Evolutionary conservation across 2,888 invertebrate genomes (phyloP).

Genomic region (Eupithecia tripunctaria): DNA sequence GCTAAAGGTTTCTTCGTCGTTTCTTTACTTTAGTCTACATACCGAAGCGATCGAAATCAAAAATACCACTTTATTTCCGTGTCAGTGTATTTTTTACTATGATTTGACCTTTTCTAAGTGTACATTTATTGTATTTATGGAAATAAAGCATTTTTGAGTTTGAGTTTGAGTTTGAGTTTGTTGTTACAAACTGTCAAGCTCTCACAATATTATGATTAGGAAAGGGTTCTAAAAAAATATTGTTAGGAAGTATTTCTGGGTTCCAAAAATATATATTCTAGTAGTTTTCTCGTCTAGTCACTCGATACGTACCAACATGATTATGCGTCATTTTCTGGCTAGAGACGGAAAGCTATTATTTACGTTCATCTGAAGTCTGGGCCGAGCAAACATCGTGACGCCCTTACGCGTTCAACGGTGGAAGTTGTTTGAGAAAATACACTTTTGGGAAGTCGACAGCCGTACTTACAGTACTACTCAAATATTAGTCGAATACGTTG

Average conservation of each 20-base stretch:
- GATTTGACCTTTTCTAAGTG: no score
- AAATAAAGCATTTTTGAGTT: no score
- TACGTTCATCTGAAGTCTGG: conserved; percentile 57
- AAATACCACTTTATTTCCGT: no score
- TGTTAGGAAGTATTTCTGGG: background rate
- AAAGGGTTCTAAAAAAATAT: background rate
- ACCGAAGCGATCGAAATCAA: no score
- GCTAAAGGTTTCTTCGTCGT: no score
- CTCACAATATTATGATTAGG: conserved; percentile 28
- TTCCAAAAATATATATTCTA: background rate
- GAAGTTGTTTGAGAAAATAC: conserved; percentile 80
- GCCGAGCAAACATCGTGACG: conserved; percentile 70
- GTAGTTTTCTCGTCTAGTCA: background rate
- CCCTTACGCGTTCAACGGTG: conserved; percentile 72
- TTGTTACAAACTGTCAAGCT: conserved; percentile 23
- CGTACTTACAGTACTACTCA: conserved; percentile 61
- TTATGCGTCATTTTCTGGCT: conserved; percentile 40
- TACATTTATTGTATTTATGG: no score
- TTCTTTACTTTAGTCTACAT: no score
- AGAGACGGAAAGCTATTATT: conserved; percentile 55
- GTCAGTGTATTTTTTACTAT: no score
- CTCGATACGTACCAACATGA: conserved; percentile 15
- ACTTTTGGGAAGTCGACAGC: conserved; percentile 73
- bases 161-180: no score
- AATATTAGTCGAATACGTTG: conserved; percentile 81